Conservation (phyloP, 2,888 invertebrate species). For the Drosophila lutescens region DNA sequence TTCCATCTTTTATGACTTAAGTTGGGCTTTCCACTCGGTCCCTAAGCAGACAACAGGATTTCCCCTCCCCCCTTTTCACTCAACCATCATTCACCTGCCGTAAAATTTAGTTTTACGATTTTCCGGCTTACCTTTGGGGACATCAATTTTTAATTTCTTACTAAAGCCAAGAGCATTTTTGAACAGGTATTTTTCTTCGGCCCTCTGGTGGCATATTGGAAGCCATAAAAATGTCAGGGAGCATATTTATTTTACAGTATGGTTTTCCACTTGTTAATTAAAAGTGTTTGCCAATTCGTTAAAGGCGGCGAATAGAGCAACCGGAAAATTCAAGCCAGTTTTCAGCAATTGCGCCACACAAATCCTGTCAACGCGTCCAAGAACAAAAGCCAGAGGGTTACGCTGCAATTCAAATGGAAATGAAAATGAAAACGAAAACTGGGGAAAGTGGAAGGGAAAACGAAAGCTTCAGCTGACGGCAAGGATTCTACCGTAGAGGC, state of each 20-base stretch:
- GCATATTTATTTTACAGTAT: conserved; percentile 29
- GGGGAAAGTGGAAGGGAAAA: conserved; percentile 22
- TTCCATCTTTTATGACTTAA: conserved; percentile 29
- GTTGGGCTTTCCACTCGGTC: conserved; percentile 2
- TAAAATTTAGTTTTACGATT: conserved; percentile 43
- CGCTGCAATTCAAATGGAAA: conserved; percentile 52
- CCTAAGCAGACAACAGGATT: conserved; percentile 1
- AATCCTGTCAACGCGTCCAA: background rate
- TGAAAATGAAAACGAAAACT: conserved; percentile 4
- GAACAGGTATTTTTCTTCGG: conserved; percentile 16
- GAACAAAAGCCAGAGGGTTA: conserved; percentile 2
- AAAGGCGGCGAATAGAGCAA: conserved; percentile 2
- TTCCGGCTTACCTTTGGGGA: conserved; percentile 12
- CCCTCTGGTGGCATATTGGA: conserved; percentile 23
- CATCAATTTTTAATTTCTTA: conserved; percentile 46
- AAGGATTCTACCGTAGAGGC: conserved; percentile 4
- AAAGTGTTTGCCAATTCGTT: conserved; percentile 43
- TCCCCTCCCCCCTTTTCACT: background rate
- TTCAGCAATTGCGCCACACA: background rate
- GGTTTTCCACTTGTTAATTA: conserved; percentile 40
- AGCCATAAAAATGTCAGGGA: conserved; percentile 46
- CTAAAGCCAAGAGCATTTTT: conserved; percentile 26
- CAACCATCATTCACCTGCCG: conserved; percentile 30
- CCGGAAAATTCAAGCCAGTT: conserved; percentile 4
- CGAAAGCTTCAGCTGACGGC: conserved; percentile 5